Base-by-base conservation (phyloP, 1,140 invertebrate species). In the Papilio machaon region DNA sequence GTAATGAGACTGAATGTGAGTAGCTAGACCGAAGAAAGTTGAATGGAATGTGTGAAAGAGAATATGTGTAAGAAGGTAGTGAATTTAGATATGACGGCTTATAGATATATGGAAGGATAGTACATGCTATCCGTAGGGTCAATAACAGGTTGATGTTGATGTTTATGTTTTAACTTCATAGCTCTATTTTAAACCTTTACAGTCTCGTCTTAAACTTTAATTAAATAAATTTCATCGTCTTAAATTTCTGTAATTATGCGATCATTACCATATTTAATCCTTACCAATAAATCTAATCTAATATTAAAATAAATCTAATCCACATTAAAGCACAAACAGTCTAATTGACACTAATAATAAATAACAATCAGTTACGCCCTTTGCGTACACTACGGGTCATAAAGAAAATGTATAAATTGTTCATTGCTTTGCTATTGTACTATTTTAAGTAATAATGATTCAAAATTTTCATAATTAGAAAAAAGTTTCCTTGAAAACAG, bases 401-500 rank as follows among this genome's bases (percentile, higher is more conserved):
- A 67, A 67, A 67, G 60, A 13, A 60, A 19, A 64, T 64, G 19
- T 23, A 64, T 82, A 82, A 75, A 43, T 79, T 46, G 70, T 19
- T 67, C 13, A 9, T 10, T 5, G 60, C 30, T 67, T 67, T 67
- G 35, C 11, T 19, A 67, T 23, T 60, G 19, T 60, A 60, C 9
- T 67, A 30, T 30, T 67, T 10, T 35, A 67, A 67, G 10, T 67
- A 15, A 35, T 67, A 13, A 11, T 30, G 52, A 30, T 2, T 67
- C 9, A 7, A 2, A 11, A 30, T 60, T 60, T 58, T 17, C 54
- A 7, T 58, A 38, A 70, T 19, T 38, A 38, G 17, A 73, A 9
- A 73, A 73, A 46, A 73, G 17, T 35, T 15, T 17, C 13, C 38
- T 73, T 10, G 79, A 82, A 83, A 85, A 64, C 70, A 85, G 82